phyloP scores from a whole-genome alignment of 2,113 vertebrate species.

The Barnardius zonarius region DNA sequence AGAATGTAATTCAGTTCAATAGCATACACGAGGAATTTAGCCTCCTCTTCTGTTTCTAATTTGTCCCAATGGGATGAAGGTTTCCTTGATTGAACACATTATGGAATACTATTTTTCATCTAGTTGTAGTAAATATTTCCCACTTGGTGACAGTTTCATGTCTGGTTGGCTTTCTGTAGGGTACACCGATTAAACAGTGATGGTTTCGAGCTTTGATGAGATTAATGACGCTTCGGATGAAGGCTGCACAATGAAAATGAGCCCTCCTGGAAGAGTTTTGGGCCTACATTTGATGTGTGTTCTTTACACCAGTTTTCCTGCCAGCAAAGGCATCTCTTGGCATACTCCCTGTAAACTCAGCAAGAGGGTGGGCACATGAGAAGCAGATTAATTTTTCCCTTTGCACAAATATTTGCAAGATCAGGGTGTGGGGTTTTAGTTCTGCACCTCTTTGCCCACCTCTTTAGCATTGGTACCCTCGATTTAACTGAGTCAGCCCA shows the following conservation, averaged over 20 bases:
- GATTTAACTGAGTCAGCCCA: background rate
- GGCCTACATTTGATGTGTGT: background rate
- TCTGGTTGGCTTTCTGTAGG: conserved; percentile 16
- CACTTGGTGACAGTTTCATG: background rate
- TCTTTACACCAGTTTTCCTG: background rate
- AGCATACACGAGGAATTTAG: background rate
- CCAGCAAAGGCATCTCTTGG: background rate
- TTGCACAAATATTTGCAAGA: conserved; percentile 13
- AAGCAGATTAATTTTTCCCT: background rate
- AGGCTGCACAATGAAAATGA: background rate
- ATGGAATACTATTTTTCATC: conserved; percentile 30
- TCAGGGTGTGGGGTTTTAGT: background rate
- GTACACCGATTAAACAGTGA: background rate
- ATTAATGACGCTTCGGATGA: background rate
- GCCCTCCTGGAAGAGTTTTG: background rate
- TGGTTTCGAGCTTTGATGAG: conserved; percentile 8
- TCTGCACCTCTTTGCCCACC: background rate
- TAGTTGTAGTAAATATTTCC: conserved; percentile 40
- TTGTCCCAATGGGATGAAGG: background rate
- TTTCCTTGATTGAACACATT: conserved; percentile 5
- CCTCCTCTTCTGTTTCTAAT: conserved; percentile 46
- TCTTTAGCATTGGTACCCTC: background rate
- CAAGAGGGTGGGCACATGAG: background rate
- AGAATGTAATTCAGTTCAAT: background rate
- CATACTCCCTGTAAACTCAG: background rate